Percentiles rank a stretch among this genome's conserved stretches.
phyloP scores from a whole-genome alignment of 2,797 vertebrate species.

The Thalassophryne amazonica region DNA sequence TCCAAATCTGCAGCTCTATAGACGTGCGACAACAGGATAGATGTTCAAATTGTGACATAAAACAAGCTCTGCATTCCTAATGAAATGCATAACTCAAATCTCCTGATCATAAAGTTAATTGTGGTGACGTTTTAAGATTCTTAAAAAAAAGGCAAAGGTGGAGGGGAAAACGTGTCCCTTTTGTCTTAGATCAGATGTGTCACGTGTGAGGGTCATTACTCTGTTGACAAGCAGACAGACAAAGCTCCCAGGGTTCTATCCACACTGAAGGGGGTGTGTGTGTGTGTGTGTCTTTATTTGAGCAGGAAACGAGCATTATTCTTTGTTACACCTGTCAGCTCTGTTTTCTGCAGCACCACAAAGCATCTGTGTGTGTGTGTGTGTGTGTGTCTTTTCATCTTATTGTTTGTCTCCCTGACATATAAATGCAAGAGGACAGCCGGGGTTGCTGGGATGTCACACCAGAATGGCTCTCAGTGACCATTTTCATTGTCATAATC shows the following conservation, averaged over 20 bases:
- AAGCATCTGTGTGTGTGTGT: background rate
- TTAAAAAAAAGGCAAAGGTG: background rate
- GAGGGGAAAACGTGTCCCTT: background rate
- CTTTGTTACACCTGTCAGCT: slow-evolving; percentile 49
- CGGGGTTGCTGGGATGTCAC: background rate
- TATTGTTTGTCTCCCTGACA: background rate
- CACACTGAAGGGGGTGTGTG: slow-evolving; percentile 11
- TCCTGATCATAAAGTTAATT: too few relatives aligned
- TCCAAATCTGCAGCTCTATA: too few relatives aligned
- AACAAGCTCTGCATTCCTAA: too few relatives aligned
- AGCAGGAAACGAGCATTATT: slow-evolving; percentile 32
- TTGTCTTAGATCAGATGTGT: slow-evolving; percentile 21
- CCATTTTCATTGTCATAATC: slow-evolving; percentile 12
- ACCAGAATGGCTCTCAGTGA: background rate
- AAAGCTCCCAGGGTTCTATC: slow-evolving; percentile 25
- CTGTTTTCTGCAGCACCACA: background rate
- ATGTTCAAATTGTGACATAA: too few relatives aligned
- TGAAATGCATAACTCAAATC: too few relatives aligned
- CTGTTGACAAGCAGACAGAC: slow-evolving; percentile 10
- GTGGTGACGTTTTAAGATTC: background rate
- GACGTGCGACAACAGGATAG: too few relatives aligned
- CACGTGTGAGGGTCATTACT: slow-evolving; percentile 21
- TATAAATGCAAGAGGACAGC: background rate
- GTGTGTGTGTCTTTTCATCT: background rate
- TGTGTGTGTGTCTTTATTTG: slow-evolving; percentile 31